These are phyloP conservation scores for Pegoplata infirma DNA, from an alignment of 2,888 invertebrate genomes.

Conservation along the genomic window DNA sequence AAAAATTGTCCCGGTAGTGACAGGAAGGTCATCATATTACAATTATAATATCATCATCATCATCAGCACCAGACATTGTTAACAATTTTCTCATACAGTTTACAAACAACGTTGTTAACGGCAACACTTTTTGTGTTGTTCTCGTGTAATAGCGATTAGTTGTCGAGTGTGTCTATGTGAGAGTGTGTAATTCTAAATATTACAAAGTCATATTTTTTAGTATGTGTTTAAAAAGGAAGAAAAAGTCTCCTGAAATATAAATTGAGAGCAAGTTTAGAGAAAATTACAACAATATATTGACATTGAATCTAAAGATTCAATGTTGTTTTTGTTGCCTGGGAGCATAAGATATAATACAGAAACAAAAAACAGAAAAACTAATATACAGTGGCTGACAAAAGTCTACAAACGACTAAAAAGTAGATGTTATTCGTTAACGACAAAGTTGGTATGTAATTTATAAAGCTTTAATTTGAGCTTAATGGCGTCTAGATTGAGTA, in stretches of 20 bases:
- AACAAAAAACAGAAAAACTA: background rate
- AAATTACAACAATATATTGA: conserved; percentile 70
- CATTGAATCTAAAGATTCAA: conserved; percentile 72
- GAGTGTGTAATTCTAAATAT: conserved; percentile 58
- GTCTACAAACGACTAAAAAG: no score
- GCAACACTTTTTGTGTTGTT: conserved; percentile 22
- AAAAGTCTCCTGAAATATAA: conserved; percentile 37
- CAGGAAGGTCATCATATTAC: conserved; percentile 55
- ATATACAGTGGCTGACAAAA: no score
- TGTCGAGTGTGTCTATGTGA: background rate
- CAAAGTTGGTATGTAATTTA: no score
- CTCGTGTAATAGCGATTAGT: no score
- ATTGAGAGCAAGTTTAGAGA: conserved; percentile 72
- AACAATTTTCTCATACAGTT: background rate
- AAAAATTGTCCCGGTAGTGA: conserved; percentile 51
- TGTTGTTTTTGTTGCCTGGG: conserved; percentile 63
- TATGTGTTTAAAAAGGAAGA: background rate
- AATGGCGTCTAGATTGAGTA: no score
- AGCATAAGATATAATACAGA: conserved; percentile 42
- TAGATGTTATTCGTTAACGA: no score
- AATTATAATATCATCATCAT: conserved; percentile 33
- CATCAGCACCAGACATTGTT: no score
- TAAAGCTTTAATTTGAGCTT: no score
- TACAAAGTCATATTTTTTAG: conserved; percentile 63
- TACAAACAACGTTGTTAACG: background rate